Evolutionary conservation across 2,113 vertebrate genomes (phyloP).

Genomic region (Cyprinodon tularosa): DNA sequence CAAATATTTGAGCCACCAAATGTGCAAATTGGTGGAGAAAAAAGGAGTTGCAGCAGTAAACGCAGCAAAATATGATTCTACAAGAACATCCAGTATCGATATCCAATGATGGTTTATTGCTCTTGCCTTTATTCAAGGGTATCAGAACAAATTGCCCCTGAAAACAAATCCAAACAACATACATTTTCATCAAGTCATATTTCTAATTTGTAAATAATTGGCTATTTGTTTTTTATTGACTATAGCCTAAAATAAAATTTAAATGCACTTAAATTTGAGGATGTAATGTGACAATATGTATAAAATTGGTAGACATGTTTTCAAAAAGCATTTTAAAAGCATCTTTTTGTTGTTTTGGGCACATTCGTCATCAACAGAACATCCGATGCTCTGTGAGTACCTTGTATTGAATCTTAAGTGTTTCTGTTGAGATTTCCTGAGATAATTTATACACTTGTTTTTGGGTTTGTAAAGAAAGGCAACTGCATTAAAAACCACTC

Average conservation of each 20-base stretch:
- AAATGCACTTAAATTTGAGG: no score
- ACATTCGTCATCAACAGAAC: slow-evolving; percentile 62
- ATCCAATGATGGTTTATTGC: no score
- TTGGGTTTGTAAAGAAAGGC: background rate
- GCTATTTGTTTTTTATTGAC: background rate
- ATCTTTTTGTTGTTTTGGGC: background rate
- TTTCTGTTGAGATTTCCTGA: slow-evolving; percentile 27
- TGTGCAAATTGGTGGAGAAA: no score
- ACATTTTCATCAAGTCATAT: background rate
- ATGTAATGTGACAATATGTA: background rate
- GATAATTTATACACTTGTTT: slow-evolving; percentile 35
- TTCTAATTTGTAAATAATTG: background rate
- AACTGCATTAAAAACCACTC: no score
- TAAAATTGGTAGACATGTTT: background rate
- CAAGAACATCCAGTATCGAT: no score
- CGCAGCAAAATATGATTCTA: no score
- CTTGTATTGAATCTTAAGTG: slow-evolving; percentile 39
- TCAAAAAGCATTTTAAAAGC: background rate
- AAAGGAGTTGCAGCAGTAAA: no score
- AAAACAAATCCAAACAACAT: no score
- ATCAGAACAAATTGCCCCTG: no score
- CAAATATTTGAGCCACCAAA: no score
- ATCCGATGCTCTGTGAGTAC: slow-evolving; percentile 57
- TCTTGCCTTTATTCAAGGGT: no score
- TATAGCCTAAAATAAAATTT: background rate